Evolutionary conservation across 2,797 vertebrate species (phyloP).

Genomic region (Paguma larvata): DNA sequence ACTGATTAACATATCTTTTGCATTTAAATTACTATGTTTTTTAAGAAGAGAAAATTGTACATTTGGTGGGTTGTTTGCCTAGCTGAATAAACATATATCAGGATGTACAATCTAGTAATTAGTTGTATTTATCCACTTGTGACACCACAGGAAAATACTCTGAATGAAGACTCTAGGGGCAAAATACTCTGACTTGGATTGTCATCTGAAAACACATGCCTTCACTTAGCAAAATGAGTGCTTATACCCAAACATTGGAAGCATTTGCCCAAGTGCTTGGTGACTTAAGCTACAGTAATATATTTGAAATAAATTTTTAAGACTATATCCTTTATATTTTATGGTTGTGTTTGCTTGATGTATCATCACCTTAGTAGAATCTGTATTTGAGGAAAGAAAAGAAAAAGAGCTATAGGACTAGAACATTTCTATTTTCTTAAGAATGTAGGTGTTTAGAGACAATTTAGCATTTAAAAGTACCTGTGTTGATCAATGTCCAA

Average conservation of each 20-base stretch:
- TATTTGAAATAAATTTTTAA: conserved; percentile 29
- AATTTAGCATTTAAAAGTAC: neutral
- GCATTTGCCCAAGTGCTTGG: neutral
- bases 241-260: conserved; percentile 3
- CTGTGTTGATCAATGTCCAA: neutral
- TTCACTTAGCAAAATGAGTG: neutral
- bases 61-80: conserved; percentile 73
- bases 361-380: neutral
- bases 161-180: conserved; percentile 46
- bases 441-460: neutral
- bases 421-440: neutral
- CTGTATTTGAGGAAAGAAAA: neutral
- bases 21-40: conserved; percentile 79
- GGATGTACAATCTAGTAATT: conserved; percentile 77
- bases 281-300: neutral
- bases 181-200: neutral
- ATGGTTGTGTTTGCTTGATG: neutral
- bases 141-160: conserved; percentile 62
- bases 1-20: conserved; percentile 79
- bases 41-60: conserved; percentile 80
- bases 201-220: conserved; percentile 31
- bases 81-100: conserved; percentile 76
- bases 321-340: neutral
- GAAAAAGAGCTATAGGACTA: neutral
- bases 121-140: conserved; percentile 74